These are phyloP conservation scores for Harpegnathos saltator DNA, from an alignment of 1,140 invertebrate species.

Conservation along the genomic window DNA sequence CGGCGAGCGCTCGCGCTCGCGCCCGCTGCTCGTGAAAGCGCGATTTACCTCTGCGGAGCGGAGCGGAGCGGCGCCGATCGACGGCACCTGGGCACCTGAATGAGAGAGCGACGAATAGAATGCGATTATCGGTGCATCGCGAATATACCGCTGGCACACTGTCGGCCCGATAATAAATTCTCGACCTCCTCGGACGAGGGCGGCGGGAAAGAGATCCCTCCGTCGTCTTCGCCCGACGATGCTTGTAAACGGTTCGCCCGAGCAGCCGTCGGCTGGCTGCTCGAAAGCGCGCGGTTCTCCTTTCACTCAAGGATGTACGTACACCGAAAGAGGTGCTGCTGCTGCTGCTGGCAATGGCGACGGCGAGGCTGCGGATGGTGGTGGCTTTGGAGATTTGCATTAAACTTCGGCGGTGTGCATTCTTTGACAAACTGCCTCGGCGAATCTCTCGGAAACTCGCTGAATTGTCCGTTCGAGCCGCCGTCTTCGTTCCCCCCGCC, in stretches of 20 bases:
- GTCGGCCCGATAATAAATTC: constrained; percentile 62
- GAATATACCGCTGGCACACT: constrained; percentile 19
- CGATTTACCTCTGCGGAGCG: constrained; percentile 56
- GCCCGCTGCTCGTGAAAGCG: constrained; percentile 35
- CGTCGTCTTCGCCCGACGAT: neutral
- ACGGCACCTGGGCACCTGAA: constrained; percentile 33
- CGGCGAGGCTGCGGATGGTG: neutral
- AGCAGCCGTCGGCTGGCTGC: neutral
- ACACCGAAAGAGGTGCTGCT: neutral
- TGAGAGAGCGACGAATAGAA: constrained; percentile 44
- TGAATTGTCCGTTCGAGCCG: constrained; percentile 53
- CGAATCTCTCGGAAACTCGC: constrained; percentile 17
- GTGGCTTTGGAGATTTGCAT: constrained; percentile 45
- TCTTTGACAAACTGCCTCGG: constrained; percentile 48
- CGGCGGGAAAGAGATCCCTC: neutral
- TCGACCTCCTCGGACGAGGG: constrained; percentile 23
- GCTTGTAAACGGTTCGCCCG: constrained; percentile 34
- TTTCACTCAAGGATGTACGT: constrained; percentile 48
- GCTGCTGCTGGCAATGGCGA: too few relatives aligned
- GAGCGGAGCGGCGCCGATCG: too few relatives aligned
- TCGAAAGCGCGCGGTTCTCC: constrained; percentile 26
- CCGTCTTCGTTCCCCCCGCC: neutral
- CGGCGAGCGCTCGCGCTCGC: too few relatives aligned
- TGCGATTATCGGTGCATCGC: constrained; percentile 64
- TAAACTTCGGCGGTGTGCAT: constrained; percentile 49